These are phyloP conservation scores for Stratiolaelaps scimitus DNA, from an alignment of 1,140 invertebrate genomes.

Conservation along the genomic window DNA sequence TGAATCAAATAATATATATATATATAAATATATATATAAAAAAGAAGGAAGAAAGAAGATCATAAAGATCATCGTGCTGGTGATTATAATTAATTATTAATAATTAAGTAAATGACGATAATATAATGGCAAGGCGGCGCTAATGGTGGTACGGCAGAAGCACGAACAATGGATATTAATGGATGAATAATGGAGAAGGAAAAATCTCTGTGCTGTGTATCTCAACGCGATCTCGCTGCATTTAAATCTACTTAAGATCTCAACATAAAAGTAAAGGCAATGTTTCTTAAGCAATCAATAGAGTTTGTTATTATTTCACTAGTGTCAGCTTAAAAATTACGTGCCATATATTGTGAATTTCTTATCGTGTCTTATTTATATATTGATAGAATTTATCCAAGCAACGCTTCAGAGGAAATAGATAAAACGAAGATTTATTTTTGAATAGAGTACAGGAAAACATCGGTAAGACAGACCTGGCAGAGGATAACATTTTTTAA, in stretches of 20 bases:
- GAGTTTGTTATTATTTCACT: background rate
- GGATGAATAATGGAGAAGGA: background rate
- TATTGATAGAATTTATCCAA: no score
- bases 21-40: slow-evolving; percentile 14
- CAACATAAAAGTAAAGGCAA: slow-evolving; percentile 25
- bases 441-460: no score
- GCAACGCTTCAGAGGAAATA: no score
- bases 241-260: slow-evolving; percentile 27
- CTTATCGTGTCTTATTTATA: no score
- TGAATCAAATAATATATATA: background rate
- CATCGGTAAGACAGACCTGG: no score
- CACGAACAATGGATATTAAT: background rate
- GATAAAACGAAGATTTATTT: no score
- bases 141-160: background rate
- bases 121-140: background rate
- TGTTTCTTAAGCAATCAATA: slow-evolving; percentile 29
- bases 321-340: no score
- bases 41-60: background rate
- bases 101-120: slow-evolving; percentile 10
- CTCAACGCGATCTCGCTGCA: background rate
- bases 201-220: no score
- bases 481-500: no score
- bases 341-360: no score
- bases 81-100: background rate
- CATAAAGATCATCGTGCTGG: background rate